Conservation (phyloP, 1,140 invertebrate genomes). For the Brachionus manjavacas region DNA sequence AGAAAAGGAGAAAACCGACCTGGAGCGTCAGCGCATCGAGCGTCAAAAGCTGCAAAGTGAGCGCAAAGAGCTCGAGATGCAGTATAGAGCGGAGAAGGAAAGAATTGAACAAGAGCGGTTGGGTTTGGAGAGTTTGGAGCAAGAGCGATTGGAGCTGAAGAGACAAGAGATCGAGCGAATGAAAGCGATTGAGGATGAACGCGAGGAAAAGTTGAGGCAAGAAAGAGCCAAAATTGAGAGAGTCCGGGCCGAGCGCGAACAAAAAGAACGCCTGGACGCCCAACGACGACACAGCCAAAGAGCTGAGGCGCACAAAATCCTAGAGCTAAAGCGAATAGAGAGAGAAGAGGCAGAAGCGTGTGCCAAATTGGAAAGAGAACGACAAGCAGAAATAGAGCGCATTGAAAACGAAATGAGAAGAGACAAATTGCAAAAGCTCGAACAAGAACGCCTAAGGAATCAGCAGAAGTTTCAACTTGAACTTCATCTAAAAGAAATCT, state of each 20-base stretch:
- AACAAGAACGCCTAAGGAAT: constrained; percentile 9
- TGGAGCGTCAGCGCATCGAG: neutral
- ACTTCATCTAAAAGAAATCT: constrained; percentile 13
- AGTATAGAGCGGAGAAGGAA: neutral
- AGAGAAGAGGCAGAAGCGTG: neutral
- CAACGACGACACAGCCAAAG: neutral
- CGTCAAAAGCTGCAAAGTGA: constrained; percentile 5
- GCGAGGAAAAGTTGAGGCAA: neutral
- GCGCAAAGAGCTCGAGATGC: neutral
- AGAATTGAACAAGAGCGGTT: neutral
- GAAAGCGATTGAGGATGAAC: neutral
- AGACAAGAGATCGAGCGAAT: neutral
- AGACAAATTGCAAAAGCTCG: neutral
- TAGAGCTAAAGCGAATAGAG: constrained; percentile 17
- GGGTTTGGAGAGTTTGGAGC: neutral
- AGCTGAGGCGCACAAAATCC: neutral
- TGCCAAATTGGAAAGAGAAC: neutral
- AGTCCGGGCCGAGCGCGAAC: neutral
- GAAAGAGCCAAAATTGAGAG: neutral
- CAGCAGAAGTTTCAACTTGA: constrained; percentile 17
- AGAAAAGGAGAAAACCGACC: neutral
- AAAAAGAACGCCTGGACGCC: neutral
- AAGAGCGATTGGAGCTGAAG: neutral
- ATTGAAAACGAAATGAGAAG: neutral
- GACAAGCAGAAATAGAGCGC: neutral